Evolutionary conservation across 2,113 vertebrate species (phyloP), one percentile per base, ranked within the genome.

Genomic region (Heloderma charlesbogerti): DNA sequence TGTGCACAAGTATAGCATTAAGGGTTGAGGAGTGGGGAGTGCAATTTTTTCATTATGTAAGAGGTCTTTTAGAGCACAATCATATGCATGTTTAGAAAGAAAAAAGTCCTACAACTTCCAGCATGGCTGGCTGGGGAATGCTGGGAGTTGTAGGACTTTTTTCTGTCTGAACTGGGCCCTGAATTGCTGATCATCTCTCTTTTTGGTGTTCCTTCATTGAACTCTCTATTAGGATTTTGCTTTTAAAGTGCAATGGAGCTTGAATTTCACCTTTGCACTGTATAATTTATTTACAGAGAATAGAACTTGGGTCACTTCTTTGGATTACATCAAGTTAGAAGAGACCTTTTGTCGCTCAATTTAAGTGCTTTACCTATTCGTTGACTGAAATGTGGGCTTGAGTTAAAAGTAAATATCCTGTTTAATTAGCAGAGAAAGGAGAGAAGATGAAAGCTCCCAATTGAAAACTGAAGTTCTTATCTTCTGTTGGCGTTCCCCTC

Each of bases 391-490:
- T 51, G 63, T 79, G 31, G 60, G 60, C 34, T 84, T 67, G 22
- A 37, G 80, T 84, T 45, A 84, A 89, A 84, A 75, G 69, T 84
- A 84, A 89, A 89, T 84, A 89, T 75, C 71, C 81, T 66, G 51
- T 84, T 89, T 89, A 84, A 89, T 51, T 75, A 63, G 37, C 25
- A 45, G 22, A 37, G 51, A 60, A 57, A 40, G 45, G 67, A 45
- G 40, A 72, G 88, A 89, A 89, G 88, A 83, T 60, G 37, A 89
- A 89, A 72, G 80, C 27, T 45, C 57, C 69, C 67, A 83, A 8
- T 0, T 34, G n/a, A 72, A 74, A 82, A 74, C n/a, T 34, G 57
- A 89, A 60, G 67, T 60, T 29, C 40, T 89, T 43, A 16, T 40
- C 80, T 45, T 86, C 66, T 54, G 13, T 60, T 60, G 16, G 80